Percentiles rank a stretch among this genome's conserved stretches.
phyloP scores from a whole-genome alignment of 2,113 vertebrate genomes.

The Orientallactaga bullata region DNA sequence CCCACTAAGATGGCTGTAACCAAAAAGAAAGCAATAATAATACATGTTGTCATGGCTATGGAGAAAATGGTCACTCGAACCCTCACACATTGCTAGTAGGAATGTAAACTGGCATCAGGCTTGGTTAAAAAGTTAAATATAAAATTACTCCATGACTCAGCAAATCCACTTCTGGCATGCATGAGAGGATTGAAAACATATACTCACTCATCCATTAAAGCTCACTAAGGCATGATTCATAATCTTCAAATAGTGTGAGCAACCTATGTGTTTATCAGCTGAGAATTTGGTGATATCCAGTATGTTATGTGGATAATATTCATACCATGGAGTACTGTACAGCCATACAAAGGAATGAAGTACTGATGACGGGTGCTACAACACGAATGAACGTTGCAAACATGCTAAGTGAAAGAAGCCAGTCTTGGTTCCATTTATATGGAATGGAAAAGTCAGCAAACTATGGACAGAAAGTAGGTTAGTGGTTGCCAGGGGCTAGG shows the following conservation, averaged over 20 bases:
- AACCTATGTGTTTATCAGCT: background rate
- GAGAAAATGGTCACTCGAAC: conserved; percentile 18
- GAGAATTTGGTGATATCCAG: conserved; percentile 25
- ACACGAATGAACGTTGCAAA: conserved; percentile 9
- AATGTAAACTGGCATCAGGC: background rate
- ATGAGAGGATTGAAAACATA: background rate
- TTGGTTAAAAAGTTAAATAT: conserved; percentile 31
- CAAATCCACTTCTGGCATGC: conserved; percentile 19
- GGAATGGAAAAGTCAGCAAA: background rate
- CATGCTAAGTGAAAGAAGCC: conserved; percentile 39
- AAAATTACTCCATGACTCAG: background rate
- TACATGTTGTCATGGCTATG: background rate
- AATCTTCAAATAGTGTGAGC: background rate
- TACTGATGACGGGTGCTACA: background rate
- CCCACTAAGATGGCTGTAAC: background rate
- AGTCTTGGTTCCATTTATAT: background rate
- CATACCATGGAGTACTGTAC: conserved; percentile 10
- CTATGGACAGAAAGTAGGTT: background rate
- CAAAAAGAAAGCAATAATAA: conserved; percentile 4
- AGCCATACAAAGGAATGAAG: conserved; percentile 49
- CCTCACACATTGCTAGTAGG: background rate
- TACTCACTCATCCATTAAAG: background rate
- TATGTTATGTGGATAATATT: conserved; percentile 6
- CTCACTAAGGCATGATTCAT: background rate
- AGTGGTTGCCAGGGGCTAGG: background rate